Base-by-base conservation (phyloP, 1,140 invertebrate species). In the Brachionus manjavacas region DNA sequence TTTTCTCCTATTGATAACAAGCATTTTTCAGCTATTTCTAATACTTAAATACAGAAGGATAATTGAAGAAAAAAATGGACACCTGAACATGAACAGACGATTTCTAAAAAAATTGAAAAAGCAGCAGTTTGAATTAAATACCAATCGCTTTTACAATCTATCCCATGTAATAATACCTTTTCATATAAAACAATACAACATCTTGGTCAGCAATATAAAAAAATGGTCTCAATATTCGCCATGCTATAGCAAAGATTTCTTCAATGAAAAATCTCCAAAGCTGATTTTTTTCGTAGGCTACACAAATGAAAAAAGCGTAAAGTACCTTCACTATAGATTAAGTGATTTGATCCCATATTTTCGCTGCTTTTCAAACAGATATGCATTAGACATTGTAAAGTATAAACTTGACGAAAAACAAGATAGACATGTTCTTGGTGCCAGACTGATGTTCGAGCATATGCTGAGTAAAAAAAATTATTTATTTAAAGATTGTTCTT, bases 151-250 rank as follows among this genome's bases (percentile, higher is more conserved):
- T 9, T 76, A 76, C 41, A 76, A 76, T 23, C n/a, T 76, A n/a
- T 49, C 41, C 3, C 72, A 76, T 49, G 43, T 76, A 1, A 46
- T 81, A n/a, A 68, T 81, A 43, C 52, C 79, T 39, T 81, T 81
- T 81, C 79, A 81, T 81, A 60, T 68, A 60, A 81, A 81, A 81
- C 79, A 81, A 68, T 35, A 64, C 16, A 28, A 81, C 1, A 20
- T 9, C 0, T n/a, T 81, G 4, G 41, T 64, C n/a, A 25, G 35
- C 9, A 81, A 81, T 64, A 68, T 81, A 3, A 60, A 68, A 39
- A 64, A 60, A 81, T 81, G 79, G 79, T 60, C 52, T 9, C 4
- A 20, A 20, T 81, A 81, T 28, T 41, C 6, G 12, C 79, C 79
- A 23, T 81, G 79, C 7, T 41, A 2, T 4, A 8, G 25, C 6